Conservation (phyloP, 2,113 vertebrate genomes). For the Vireo altiloquus region DNA sequence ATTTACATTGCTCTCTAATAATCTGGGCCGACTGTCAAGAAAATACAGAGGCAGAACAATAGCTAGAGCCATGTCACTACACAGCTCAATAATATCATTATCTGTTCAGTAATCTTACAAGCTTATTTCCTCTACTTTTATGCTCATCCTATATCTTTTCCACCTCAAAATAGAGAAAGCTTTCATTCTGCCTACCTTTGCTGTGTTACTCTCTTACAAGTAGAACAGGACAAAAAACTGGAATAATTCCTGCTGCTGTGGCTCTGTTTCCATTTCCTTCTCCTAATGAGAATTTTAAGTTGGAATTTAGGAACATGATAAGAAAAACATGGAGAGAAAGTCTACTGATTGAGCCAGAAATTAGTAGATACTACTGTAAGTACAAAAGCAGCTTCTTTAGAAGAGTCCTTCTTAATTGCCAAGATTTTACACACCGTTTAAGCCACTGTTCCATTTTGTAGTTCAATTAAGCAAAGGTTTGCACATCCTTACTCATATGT, state of each 20-base stretch:
- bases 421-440: background rate
- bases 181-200: background rate
- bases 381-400: background rate
- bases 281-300: background rate
- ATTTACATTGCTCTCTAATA: background rate
- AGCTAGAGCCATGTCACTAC: background rate
- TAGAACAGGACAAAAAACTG: background rate
- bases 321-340: background rate
- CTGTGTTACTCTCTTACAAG: background rate
- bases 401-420: background rate
- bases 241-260: background rate
- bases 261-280: background rate
- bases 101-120: background rate
- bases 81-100: background rate
- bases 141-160: background rate
- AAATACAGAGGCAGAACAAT: background rate
- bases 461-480: conserved; percentile 23
- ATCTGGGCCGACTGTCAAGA: background rate
- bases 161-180: background rate
- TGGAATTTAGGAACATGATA: background rate
- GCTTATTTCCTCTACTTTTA: background rate
- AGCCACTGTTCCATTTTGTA: background rate
- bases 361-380: background rate
- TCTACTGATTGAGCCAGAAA: background rate
- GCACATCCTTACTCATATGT: background rate